A percentile compares a stretch with the other conserved stretches of the same genome.
phyloP scores from a whole-genome alignment of 2,797 vertebrate genomes.

The Ciconia nigra region DNA sequence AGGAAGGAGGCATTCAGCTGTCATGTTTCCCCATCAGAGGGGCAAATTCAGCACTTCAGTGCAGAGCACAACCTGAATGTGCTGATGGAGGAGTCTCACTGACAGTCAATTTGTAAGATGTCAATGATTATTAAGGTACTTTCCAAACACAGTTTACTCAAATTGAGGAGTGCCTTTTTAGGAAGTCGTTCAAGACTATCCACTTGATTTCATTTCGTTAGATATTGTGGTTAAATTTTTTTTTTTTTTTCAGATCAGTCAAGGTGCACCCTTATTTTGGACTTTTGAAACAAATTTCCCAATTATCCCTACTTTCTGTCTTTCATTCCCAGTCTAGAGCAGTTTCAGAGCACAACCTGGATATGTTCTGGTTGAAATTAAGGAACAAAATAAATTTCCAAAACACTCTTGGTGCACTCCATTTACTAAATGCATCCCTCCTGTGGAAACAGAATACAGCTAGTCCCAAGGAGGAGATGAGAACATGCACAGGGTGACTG shows the following conservation, averaged over 20 bases:
- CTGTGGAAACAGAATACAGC: background rate
- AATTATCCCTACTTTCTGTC: background rate
- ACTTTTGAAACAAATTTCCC: background rate
- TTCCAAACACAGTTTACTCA: background rate
- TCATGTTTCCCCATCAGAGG: background rate
- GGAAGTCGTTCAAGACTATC: background rate
- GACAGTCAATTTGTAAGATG: background rate
- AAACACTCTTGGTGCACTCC: fast-evolving
- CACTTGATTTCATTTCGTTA: background rate
- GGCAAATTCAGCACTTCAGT: background rate
- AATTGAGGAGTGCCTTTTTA: background rate
- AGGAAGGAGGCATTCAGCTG: background rate
- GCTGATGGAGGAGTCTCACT: background rate
- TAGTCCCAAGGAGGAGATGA: background rate
- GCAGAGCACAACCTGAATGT: background rate
- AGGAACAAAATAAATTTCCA: background rate
- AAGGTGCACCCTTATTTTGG: fast-evolving
- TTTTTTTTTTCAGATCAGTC: background rate
- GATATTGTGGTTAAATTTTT: background rate
- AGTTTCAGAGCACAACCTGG: background rate
- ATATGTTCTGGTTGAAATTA: background rate
- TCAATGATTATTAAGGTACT: background rate
- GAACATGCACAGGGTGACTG: background rate
- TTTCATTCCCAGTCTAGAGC: background rate
- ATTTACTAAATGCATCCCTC: fast-evolving